phyloP scores from a whole-genome alignment of 2,888 invertebrate species.

The Alloplasta piceator region DNA sequence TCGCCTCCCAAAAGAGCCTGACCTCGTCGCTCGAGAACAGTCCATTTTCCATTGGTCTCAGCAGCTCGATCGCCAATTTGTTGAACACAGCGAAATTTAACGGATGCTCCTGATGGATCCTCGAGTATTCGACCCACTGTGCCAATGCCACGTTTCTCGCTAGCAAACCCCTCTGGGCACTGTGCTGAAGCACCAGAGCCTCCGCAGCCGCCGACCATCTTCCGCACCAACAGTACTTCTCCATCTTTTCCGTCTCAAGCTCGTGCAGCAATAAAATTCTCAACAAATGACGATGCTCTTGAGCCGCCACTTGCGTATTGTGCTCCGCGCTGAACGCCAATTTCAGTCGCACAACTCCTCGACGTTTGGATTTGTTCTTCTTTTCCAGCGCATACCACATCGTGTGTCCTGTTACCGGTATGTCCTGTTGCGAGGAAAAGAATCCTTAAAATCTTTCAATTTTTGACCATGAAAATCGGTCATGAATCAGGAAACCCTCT shows the following conservation, averaged over 20 bases:
- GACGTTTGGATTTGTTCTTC: slow-evolving; percentile 91
- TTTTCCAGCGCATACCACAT: slow-evolving; percentile 97
- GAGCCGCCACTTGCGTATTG: slow-evolving; percentile 92
- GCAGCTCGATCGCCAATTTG: slow-evolving; percentile 89
- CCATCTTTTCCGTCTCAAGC: slow-evolving; percentile 90
- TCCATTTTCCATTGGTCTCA: slow-evolving; percentile 87
- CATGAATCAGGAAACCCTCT: too few species aligned
- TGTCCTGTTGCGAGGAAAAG: slow-evolving; percentile 85
- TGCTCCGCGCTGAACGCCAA: slow-evolving; percentile 94
- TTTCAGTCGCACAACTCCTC: slow-evolving; percentile 94
- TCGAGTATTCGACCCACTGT: slow-evolving; percentile 91
- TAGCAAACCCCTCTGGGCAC: slow-evolving; percentile 95
- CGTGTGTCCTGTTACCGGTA: slow-evolving; percentile 96
- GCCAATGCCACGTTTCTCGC: slow-evolving; percentile 88
- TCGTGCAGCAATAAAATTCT: slow-evolving; percentile 91
- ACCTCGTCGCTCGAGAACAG: slow-evolving; percentile 86
- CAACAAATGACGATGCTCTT: slow-evolving; percentile 92
- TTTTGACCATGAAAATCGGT: too few species aligned
- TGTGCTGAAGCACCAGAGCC: slow-evolving; percentile 95
- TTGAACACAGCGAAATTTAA: slow-evolving; percentile 92
- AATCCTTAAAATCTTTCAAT: too few species aligned
- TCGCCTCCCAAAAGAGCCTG: slow-evolving; percentile 92
- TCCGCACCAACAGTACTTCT: slow-evolving; percentile 92
- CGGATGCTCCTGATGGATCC: slow-evolving; percentile 92
- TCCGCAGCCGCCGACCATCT: slow-evolving; percentile 92